A percentile compares a stretch with the other conserved stretches of the same genome.
These are phyloP conservation scores for Pavo muticus DNA, from an alignment of 2,113 vertebrate genomes.

Conservation along the genomic window DNA sequence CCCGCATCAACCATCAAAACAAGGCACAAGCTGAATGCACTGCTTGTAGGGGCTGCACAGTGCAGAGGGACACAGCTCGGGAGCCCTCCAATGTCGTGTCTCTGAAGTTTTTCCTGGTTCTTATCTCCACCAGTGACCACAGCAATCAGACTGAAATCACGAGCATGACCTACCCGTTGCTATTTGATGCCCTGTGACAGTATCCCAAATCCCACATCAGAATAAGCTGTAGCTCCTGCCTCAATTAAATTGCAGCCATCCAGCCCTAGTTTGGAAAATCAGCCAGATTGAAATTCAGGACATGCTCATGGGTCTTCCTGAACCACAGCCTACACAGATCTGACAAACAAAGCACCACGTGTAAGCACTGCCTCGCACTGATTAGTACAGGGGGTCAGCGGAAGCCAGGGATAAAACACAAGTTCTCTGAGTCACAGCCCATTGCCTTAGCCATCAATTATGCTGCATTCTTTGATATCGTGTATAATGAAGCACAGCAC, in stretches of 20 bases:
- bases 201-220: background rate
- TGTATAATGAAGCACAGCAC: background rate
- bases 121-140: background rate
- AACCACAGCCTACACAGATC: background rate
- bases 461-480: background rate
- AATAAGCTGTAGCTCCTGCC: background rate
- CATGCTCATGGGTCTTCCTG: background rate
- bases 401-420: background rate
- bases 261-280: background rate
- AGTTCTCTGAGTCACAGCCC: background rate
- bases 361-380: background rate
- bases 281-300: background rate
- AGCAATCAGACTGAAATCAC: background rate
- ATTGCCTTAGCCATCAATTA: background rate
- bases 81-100: too few relatives aligned
- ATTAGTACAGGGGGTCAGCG: background rate
- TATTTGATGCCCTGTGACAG: rapidly evolving
- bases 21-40: rapidly evolving
- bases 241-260: background rate
- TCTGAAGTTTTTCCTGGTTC: background rate
- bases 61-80: background rate
- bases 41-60: rapidly evolving
- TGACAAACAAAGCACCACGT: background rate
- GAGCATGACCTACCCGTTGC: background rate
- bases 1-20: background rate